These are phyloP conservation scores for Thyatira batis DNA, from an alignment of 2,888 invertebrate species.

Conservation along the genomic window DNA sequence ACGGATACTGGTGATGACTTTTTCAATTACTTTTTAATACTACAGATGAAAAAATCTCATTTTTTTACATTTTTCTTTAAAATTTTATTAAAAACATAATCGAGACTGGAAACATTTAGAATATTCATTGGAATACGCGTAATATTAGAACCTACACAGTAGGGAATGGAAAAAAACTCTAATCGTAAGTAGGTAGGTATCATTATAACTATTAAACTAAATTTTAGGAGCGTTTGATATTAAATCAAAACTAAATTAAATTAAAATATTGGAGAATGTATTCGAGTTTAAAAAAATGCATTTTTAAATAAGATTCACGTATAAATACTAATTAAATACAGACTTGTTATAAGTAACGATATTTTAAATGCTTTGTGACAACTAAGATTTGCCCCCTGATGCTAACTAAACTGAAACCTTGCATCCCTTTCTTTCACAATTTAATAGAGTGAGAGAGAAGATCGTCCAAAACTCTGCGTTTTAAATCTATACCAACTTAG, in stretches of 20 bases:
- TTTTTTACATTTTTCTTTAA: conserved; percentile 23
- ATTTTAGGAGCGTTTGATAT: conserved; percentile 10
- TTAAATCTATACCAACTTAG: too few relatives aligned
- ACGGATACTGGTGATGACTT: not conserved
- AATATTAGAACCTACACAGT: conserved; percentile 54
- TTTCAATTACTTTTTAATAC: conserved; percentile 19
- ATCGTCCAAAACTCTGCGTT: too few relatives aligned
- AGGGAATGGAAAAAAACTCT: conserved; percentile 46
- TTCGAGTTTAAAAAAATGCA: conserved; percentile 45
- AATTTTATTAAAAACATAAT: conserved; percentile 30
- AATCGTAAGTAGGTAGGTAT: conserved; percentile 16
- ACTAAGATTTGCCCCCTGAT: too few relatives aligned
- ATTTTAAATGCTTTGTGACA: not conserved
- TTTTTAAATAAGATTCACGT: too few relatives aligned
- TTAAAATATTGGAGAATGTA: conserved; percentile 35
- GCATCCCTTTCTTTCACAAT: too few relatives aligned
- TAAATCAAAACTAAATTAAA: conserved; percentile 13
- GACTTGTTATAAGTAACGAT: not conserved
- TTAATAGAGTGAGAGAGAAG: too few relatives aligned
- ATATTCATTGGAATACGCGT: conserved; percentile 20
- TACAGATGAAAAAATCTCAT: conserved; percentile 32
- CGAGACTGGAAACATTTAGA: conserved; percentile 28
- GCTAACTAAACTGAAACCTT: too few relatives aligned
- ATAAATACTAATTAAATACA: not conserved
- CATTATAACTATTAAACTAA: conserved; percentile 9